phyloP scores from a whole-genome alignment of 2,113 vertebrate species.

The Patagioenas fasciata region DNA sequence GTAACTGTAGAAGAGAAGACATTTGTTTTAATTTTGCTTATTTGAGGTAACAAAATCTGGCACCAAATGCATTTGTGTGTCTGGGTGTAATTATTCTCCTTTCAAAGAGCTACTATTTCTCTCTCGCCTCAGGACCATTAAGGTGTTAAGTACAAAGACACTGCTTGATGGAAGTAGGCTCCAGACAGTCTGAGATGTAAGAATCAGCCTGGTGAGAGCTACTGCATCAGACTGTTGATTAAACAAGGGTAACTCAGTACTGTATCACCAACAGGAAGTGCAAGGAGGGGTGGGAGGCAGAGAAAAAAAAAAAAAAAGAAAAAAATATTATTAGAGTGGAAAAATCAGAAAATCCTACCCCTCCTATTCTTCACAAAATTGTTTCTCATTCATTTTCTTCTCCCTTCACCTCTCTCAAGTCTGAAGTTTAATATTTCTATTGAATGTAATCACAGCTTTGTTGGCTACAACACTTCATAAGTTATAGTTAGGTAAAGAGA shows the following conservation, averaged over 20 bases:
- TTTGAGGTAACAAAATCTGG: conserved; percentile 79
- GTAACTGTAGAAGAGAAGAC: conserved; percentile 76
- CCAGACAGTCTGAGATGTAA: conserved; percentile 81
- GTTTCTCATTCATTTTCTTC: background rate
- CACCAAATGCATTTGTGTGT: conserved; percentile 78
- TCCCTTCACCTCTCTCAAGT: background rate
- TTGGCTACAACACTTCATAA: background rate
- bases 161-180: conserved; percentile 75
- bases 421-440: conserved; percentile 12
- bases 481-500: background rate
- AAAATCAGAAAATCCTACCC: background rate
- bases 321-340: background rate
- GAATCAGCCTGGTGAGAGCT: conserved; percentile 58
- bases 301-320: background rate
- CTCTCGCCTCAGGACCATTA: conserved; percentile 71
- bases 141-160: conserved; percentile 79
- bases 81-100: conserved; percentile 76
- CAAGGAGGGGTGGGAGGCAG: background rate
- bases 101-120: conserved; percentile 66
- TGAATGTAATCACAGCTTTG: background rate
- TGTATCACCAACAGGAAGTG: background rate
- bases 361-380: background rate
- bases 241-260: conserved; percentile 68
- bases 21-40: conserved; percentile 78
- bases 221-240: conserved; percentile 72